phyloP scores from a whole-genome alignment of 2,113 vertebrate species.

The Labeo catla region DNA sequence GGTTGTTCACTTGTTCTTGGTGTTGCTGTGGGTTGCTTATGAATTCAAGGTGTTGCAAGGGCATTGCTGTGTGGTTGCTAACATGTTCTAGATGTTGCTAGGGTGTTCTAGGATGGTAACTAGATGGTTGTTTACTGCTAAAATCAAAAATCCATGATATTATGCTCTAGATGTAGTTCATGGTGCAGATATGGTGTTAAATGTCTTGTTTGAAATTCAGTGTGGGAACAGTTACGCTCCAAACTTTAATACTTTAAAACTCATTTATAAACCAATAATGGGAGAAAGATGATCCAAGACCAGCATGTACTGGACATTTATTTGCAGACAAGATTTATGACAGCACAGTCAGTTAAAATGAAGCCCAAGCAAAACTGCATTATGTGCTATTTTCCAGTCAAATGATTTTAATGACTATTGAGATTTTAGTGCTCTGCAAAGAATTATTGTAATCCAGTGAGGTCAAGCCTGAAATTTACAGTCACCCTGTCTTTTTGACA shows the following conservation, averaged over 20 bases:
- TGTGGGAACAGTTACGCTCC: neutral
- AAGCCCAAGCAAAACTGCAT: neutral
- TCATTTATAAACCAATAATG: neutral
- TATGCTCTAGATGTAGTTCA: neutral
- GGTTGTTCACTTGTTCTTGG: too few relatives aligned
- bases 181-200: neutral
- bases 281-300: neutral
- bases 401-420: conserved; percentile 22
- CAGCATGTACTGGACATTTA: neutral
- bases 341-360: neutral
- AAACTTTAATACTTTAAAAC: neutral
- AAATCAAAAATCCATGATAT: neutral
- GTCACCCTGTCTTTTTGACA: conserved; percentile 24
- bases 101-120: too few relatives aligned
- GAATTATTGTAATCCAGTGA: conserved; percentile 27
- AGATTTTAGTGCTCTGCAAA: neutral
- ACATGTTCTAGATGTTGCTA: too few relatives aligned
- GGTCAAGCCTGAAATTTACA: conserved; percentile 33
- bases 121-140: neutral
- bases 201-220: neutral
- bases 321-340: neutral
- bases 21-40: too few relatives aligned
- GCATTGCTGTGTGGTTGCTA: too few relatives aligned
- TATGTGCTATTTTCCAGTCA: conserved; percentile 14
- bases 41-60: too few relatives aligned